Base-by-base conservation (phyloP, 37 sponge, comb jelly and placozoan species). In the Lycopodina hypogea region DNA sequence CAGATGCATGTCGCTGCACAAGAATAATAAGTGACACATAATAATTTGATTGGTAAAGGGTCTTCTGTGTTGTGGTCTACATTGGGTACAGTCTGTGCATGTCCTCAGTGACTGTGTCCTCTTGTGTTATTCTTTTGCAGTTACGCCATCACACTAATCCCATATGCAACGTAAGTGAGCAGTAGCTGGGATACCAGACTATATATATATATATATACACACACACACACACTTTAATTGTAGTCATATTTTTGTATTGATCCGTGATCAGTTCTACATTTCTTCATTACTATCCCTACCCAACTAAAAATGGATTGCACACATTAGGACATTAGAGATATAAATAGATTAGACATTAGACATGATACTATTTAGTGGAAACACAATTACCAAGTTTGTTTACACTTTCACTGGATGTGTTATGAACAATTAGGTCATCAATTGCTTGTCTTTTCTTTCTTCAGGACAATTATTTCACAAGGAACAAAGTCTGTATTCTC, bases 81-180 rank as follows among this genome's bases (percentile, higher is more conserved):
- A n/a, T n/a, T n/a, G n/a, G n/a, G 17, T 53, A 53, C 55, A n/a
- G n/a, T n/a, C n/a, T n/a, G n/a, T n/a, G n/a, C n/a, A n/a, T n/a
- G n/a, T n/a, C n/a, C n/a, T n/a, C n/a, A n/a, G n/a, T n/a, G n/a
- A n/a, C n/a, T n/a, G n/a, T n/a, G n/a, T n/a, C n/a, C n/a, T n/a
- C n/a, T n/a, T n/a, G n/a, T n/a, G n/a, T n/a, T n/a, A n/a, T n/a
- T 76, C 18, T 61, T 26, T 38, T 77, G 19, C 76, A 89, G 82
- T 3, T 81, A 89, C 63, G 39, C 83, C 6, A 57, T 88, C 26
- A 77, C 79, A 3, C 79, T 88, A 11, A 82, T 88, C n/a, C 88
- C 88, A 50, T 88, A 72, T 82, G 88, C 88, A 19, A 76, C 75
- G 88, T 87, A 81, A 81, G 82, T 81, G 72, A 38, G 21, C 3